Percentiles rank a stretch among this genome's conserved stretches.
Evolutionary conservation across 1,140 invertebrate species (phyloP).

Genomic region (Odontomachus brunneus): DNA sequence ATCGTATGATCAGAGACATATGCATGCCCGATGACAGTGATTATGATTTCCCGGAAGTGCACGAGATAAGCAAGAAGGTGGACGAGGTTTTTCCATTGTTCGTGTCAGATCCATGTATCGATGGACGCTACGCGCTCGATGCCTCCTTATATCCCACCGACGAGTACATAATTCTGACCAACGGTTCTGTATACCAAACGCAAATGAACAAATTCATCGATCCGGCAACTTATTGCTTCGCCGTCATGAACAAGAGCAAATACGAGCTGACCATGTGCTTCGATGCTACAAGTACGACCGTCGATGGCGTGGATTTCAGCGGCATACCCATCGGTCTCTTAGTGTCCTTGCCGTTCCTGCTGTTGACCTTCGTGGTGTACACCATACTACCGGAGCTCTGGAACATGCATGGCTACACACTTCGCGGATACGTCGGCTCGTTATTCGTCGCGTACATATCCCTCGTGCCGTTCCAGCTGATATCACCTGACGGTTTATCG

Average conservation of each 20-base stretch:
- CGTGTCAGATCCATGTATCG: slow-evolving; percentile 54
- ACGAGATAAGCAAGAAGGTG: not conserved
- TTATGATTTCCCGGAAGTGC: slow-evolving; percentile 43
- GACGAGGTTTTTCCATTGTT: slow-evolving; percentile 33
- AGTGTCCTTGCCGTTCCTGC: slow-evolving; percentile 85
- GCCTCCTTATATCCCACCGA: slow-evolving; percentile 82
- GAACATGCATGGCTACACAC: slow-evolving; percentile 86
- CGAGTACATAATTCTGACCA: slow-evolving; percentile 84
- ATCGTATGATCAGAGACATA: not conserved
- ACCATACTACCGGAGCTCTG: slow-evolving; percentile 84
- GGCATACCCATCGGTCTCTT: slow-evolving; percentile 77
- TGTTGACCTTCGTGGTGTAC: slow-evolving; percentile 86
- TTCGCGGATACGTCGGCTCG: slow-evolving; percentile 85
- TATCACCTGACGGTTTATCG: slow-evolving; percentile 77
- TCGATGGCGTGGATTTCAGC: not conserved
- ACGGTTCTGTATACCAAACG: slow-evolving; percentile 85
- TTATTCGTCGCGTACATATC: slow-evolving; percentile 84
- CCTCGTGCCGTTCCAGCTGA: slow-evolving; percentile 82
- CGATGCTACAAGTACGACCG: not conserved
- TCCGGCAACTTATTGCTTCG: slow-evolving; percentile 67
- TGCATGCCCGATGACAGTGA: slow-evolving; percentile 5
- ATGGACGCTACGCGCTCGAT: slow-evolving; percentile 81
- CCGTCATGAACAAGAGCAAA: not conserved
- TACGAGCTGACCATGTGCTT: slow-evolving; percentile 70
- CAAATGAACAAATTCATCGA: slow-evolving; percentile 44